These are phyloP conservation scores for Psittacula echo DNA, from an alignment of 2,797 vertebrate species.

Conservation along the genomic window DNA sequence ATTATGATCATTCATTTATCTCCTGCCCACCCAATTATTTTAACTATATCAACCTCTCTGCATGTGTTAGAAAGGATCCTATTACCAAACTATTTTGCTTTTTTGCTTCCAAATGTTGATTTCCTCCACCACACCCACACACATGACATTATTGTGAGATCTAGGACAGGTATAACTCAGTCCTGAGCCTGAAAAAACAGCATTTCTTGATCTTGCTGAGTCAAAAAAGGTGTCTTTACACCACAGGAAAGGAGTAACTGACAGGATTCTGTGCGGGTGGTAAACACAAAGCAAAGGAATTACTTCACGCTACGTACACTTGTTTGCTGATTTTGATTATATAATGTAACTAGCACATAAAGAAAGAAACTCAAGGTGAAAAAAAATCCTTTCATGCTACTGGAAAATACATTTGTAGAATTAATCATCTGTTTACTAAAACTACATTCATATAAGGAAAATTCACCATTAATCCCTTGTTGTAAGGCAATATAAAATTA, in stretches of 20 bases:
- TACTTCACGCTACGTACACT: background rate
- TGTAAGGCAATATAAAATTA: background rate
- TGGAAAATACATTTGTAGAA: background rate
- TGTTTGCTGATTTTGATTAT: background rate
- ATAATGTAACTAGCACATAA: background rate
- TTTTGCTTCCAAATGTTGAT: background rate
- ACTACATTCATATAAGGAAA: background rate
- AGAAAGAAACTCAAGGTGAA: background rate
- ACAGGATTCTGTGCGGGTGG: slow-evolving; percentile 13
- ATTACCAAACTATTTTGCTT: background rate
- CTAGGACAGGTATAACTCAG: background rate
- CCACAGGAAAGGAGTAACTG: background rate
- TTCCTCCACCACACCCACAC: accelerated
- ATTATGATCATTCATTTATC: background rate
- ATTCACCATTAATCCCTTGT: background rate
- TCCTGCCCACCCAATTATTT: background rate
- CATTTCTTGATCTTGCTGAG: background rate
- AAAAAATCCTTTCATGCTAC: background rate
- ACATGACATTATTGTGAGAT: background rate
- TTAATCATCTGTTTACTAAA: background rate
- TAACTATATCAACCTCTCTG: background rate
- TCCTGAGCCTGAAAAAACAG: background rate
- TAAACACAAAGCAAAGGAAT: background rate
- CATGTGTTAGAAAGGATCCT: background rate
- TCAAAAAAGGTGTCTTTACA: slow-evolving; percentile 3